phyloP scores from a whole-genome alignment of 2,888 invertebrate species.

The Diplolepis rosae region DNA sequence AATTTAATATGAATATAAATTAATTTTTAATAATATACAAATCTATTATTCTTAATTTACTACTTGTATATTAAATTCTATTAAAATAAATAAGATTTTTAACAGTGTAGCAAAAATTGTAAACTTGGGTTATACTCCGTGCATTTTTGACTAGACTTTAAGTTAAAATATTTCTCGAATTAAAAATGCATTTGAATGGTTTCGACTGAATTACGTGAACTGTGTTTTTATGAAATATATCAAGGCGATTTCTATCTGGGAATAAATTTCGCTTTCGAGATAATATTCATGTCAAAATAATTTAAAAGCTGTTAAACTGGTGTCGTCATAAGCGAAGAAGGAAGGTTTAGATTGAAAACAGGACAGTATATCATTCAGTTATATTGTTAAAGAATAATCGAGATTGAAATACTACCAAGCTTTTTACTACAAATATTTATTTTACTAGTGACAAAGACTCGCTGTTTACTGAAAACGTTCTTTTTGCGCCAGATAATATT shows the following conservation, averaged over 20 bases:
- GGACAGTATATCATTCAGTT: slow-evolving; percentile 21
- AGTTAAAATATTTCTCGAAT: too few relatives aligned
- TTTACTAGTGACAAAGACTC: slow-evolving; percentile 8
- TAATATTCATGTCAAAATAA: not conserved
- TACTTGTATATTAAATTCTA: too few relatives aligned
- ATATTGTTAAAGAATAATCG: not conserved
- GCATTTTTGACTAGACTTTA: too few relatives aligned
- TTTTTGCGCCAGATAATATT: not conserved
- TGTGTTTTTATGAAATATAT: too few relatives aligned
- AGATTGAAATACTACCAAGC: not conserved
- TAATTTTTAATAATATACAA: too few relatives aligned
- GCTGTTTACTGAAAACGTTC: not conserved
- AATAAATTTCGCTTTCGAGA: not conserved
- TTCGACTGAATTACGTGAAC: too few relatives aligned
- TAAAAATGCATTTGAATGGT: too few relatives aligned
- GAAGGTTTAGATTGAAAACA: slow-evolving; percentile 7
- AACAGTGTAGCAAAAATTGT: not conserved
- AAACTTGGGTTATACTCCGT: too few relatives aligned
- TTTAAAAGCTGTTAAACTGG: slow-evolving; percentile 1
- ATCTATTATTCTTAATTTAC: too few relatives aligned
- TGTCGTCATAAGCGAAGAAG: not conserved
- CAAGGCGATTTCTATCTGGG: too few relatives aligned
- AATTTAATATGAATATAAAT: not conserved
- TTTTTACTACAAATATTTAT: slow-evolving; percentile 8
- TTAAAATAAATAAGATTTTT: too few relatives aligned